These are phyloP conservation scores for Grantiella picta DNA, from an alignment of 2,113 vertebrate genomes.

Conservation along the genomic window DNA sequence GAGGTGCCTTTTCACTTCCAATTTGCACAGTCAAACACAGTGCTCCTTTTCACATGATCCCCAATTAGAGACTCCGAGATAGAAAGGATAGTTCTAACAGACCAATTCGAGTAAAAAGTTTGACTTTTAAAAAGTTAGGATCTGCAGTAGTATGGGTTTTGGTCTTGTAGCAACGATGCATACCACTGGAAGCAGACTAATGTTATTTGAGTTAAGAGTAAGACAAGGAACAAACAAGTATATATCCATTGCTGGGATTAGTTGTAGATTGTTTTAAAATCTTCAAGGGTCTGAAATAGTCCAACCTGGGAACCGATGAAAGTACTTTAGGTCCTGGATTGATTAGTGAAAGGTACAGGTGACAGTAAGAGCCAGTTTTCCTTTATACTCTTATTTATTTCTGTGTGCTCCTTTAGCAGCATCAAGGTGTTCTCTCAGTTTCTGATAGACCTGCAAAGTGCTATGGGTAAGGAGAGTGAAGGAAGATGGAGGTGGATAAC, in stretches of 20 bases:
- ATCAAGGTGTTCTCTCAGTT: not conserved
- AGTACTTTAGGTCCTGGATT: not conserved
- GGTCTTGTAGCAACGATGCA: not conserved
- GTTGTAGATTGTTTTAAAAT: not conserved
- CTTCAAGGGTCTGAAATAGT: not conserved
- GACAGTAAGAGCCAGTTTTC: not conserved
- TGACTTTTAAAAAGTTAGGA: not conserved
- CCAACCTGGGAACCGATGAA: not conserved
- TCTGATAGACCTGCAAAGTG: not conserved
- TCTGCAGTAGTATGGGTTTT: not conserved
- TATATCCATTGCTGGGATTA: not conserved
- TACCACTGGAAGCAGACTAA: not conserved
- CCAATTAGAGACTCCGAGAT: not conserved
- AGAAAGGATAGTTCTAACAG: not conserved
- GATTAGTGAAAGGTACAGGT: not conserved
- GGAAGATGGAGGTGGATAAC: not conserved
- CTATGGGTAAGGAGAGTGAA: not conserved
- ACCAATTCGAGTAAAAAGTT: not conserved
- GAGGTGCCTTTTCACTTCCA: not conserved
- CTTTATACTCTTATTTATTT: not conserved
- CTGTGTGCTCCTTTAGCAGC: not conserved
- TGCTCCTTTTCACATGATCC: not conserved
- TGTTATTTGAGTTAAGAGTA: not conserved
- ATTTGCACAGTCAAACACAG: not conserved
- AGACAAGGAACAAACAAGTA: not conserved